Evolutionary conservation across 2,888 invertebrate species (phyloP), one percentile per base, ranked within the genome.

Genomic region (Nomada flava): DNA sequence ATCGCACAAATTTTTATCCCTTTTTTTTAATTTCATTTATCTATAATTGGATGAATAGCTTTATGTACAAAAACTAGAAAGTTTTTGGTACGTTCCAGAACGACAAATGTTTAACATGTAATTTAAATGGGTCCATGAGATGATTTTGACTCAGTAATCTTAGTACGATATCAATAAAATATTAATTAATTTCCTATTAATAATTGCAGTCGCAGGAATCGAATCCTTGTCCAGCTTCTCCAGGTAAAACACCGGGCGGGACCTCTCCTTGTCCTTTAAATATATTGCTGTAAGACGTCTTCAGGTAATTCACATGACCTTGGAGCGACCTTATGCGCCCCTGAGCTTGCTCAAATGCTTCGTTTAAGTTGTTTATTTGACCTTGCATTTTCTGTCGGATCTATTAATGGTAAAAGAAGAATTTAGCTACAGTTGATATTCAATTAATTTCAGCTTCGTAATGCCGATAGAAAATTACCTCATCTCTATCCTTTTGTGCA

Each of bases 381-480:
- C 95, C 94, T 89, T 96, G 96, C 95, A 96, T 96, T 82, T 96
- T 95, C 91, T 96, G 96, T 70, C 96, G 95, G 59, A 96, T 95
- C 96, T 96, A 90, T 50, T 63, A 64, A 64, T 2, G 4, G 71
- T 47, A 55, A 72, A 36, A 50, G 3, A 52, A 62, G 0, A 36
- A 11, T 10, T 36, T 20, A 65, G 36, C 2, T 42, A 7, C 10
- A 62, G 11, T 23, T 10, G 59, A 55, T 26, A 23, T 69, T 26
- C 23, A 60, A 53, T 36, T 10, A 15, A 20, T 13, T 52, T 20
- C 1, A 9, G 11, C 23, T 29, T 59, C n/a, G 11, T 59, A 75
- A 52, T 60, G 42, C 23, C 1, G 72, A 69, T 15, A 44, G 68
- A 7, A n/a, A 42, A 75, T 86, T 90, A 94, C 94, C 86, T 96